These are phyloP conservation scores for Anagrus nilaparvatae DNA, from an alignment of 1,140 invertebrate genomes.

Conservation along the genomic window DNA sequence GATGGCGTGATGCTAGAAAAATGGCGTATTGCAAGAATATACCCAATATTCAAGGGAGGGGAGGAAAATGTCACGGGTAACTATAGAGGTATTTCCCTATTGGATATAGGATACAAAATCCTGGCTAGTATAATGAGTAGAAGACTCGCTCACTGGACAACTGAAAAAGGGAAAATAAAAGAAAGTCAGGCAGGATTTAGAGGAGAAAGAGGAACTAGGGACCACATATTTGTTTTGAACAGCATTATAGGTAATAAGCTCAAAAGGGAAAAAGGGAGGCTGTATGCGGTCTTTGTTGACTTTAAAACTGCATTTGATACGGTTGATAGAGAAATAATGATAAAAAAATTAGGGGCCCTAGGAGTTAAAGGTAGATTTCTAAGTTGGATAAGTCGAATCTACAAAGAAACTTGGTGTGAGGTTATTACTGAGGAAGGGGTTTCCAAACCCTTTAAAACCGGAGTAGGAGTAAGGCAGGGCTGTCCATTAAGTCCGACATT, in stretches of 20 bases:
- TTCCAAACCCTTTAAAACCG: no score
- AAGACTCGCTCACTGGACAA: conserved; percentile 12
- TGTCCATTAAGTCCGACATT: no score
- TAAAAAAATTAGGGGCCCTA: no score
- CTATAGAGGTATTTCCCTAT: conserved; percentile 15
- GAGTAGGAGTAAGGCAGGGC: no score
- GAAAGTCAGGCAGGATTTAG: conserved; percentile 16
- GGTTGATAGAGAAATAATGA: no score
- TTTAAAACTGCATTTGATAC: no score
- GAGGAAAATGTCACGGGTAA: conserved; percentile 7
- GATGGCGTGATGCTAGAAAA: neutral
- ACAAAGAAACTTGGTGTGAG: no score
- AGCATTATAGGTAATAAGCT: conserved; percentile 9
- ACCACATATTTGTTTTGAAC: conserved; percentile 15
- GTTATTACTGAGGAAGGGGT: no score
- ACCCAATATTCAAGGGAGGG: conserved; percentile 13
- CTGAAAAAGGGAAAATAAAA: conserved; percentile 8
- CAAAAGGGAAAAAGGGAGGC: conserved; percentile 2
- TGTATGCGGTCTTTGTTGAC: conserved; percentile 4
- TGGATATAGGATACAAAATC: conserved; percentile 15
- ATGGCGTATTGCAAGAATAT: conserved; percentile 8
- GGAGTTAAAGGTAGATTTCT: no score
- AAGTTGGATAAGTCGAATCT: no score
- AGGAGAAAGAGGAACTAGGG: conserved; percentile 4
- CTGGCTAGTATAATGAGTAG: conserved; percentile 10